Evolutionary conservation across 2,797 vertebrate genomes (phyloP), one percentile per base, ranked within the genome.

Genomic region (Chiloscyllium punctatum): DNA sequence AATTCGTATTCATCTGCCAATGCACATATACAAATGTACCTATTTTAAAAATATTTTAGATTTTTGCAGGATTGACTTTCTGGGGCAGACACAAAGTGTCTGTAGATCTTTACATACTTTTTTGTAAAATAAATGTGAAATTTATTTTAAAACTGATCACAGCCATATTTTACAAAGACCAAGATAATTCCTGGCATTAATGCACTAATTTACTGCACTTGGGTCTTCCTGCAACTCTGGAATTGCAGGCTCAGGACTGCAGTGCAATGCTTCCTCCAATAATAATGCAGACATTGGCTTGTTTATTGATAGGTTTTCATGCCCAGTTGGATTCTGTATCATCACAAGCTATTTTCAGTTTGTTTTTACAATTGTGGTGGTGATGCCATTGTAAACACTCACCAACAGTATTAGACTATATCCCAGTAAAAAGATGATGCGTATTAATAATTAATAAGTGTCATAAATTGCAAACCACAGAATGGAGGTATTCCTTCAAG

Each of bases 391-490:
- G 21, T 69, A 25, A 69, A 23, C 33, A 69, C 66, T n/a, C 62
- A 69, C 66, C 37, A n/a, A 69, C 37, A 42, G 62, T 27, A 69
- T 92, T 13, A 69, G 37, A 4, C 11, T n/a, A 66, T n/a, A 90
- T n/a, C 53, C 33, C 62, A 66, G 57, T 30, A 92, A 92, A 92
- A 27, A 23, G 68, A 66, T 25, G n/a, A 69, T 37, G 18, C 42
- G n/a, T n/a, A 69, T 25, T 42, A 92, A 69, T 92, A 92, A 92
- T 92, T 57, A 88, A 6, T 62, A 90, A 90, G 87, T n/a, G 16
- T 57, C 33, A 90, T 68, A 91, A 68, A 21, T n/a, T 66, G 88
- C 57, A 91, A 91, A 21, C 33, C 33, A 66, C 33, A 91, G 16
- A 37, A 33, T 66, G 88, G 88, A 91, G 33, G 33, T 9, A 92